Evolutionary conservation across 2,113 vertebrate species (phyloP).

Genomic region (Thunnus thynnus): DNA sequence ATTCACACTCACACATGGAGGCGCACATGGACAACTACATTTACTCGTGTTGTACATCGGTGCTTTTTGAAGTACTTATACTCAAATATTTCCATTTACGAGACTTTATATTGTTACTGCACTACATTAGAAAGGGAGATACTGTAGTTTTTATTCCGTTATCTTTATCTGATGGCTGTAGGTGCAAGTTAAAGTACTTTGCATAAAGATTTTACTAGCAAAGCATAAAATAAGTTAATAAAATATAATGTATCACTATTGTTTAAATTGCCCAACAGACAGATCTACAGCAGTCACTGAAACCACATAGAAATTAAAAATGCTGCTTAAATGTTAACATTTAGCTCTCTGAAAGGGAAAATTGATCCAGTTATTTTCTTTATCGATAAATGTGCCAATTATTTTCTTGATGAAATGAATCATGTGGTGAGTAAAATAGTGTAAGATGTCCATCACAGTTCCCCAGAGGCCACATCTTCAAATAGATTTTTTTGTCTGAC

Average conservation of each 20-base stretch:
- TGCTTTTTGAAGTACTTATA: neutral
- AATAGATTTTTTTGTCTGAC: too few species aligned
- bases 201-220: slow-evolving; percentile 5
- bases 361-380: neutral
- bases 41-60: neutral
- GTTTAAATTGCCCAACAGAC: slow-evolving; percentile 3
- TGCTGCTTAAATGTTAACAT: neutral
- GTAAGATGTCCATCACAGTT: too few species aligned
- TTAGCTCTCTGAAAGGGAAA: too few species aligned
- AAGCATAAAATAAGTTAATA: slow-evolving; percentile 15
- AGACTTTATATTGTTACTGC: neutral
- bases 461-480: too few species aligned
- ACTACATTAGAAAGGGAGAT: neutral
- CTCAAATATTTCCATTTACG: neutral
- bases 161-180: neutral
- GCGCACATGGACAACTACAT: neutral
- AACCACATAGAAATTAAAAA: too few species aligned
- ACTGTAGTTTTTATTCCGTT: neutral
- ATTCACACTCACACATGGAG: neutral
- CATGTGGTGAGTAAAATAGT: too few species aligned
- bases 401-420: neutral
- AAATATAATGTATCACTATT: too few species aligned
- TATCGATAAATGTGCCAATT: neutral
- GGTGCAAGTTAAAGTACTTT: neutral
- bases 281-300: too few species aligned